phyloP scores from a whole-genome alignment of 2,113 vertebrate genomes.

The Notiomystis cincta region DNA sequence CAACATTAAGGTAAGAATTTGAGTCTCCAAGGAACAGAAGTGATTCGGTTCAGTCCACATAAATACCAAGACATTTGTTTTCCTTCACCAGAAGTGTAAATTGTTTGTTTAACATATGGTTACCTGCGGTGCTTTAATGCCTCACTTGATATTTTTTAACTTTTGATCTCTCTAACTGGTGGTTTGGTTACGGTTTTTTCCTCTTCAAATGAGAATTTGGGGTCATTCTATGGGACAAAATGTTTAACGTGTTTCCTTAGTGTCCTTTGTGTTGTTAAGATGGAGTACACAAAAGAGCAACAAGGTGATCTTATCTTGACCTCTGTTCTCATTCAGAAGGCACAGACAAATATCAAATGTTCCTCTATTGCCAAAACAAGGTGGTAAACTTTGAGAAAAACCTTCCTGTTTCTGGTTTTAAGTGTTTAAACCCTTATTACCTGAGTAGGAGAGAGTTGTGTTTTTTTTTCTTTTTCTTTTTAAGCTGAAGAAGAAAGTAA shows the following conservation, averaged over 20 bases:
- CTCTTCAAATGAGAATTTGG: slow-evolving; percentile 63
- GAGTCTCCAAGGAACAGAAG: not conserved
- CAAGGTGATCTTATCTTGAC: slow-evolving; percentile 69
- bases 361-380: slow-evolving; percentile 59
- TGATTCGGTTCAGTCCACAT: slow-evolving; percentile 13
- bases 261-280: slow-evolving; percentile 70
- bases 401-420: slow-evolving; percentile 22
- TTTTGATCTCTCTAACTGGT: slow-evolving; percentile 61
- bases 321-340: slow-evolving; percentile 51
- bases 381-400: slow-evolving; percentile 12
- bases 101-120: slow-evolving; percentile 61
- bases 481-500: not conserved
- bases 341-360: slow-evolving; percentile 54
- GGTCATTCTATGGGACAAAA: slow-evolving; percentile 70
- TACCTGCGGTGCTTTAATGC: slow-evolving; percentile 55
- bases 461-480: not conserved
- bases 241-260: slow-evolving; percentile 64
- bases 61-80: slow-evolving; percentile 37
- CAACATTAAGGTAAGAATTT: not conserved
- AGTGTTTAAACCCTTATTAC: not conserved
- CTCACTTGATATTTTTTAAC: slow-evolving; percentile 18
- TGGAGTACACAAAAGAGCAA: slow-evolving; percentile 61
- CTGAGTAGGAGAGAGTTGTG: not conserved
- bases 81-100: slow-evolving; percentile 50
- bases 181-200: not conserved